A percentile compares a stretch with the other conserved stretches of the same genome.
These are phyloP conservation scores for Antigone vipio DNA, from an alignment of 2,113 vertebrate species.

Conservation along the genomic window DNA sequence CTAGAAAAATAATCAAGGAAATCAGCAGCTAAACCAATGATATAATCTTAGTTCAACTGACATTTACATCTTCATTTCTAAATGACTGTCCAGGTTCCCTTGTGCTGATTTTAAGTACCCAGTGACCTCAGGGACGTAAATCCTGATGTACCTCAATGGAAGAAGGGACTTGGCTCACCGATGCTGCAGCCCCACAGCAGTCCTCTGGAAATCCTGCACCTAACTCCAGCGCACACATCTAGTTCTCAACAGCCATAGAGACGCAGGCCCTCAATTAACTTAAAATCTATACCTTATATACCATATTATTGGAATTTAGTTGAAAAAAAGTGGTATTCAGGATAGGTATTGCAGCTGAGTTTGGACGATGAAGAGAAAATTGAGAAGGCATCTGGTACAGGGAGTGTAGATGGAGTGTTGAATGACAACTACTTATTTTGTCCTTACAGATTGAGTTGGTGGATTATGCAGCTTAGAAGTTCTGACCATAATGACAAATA, in stretches of 20 bases:
- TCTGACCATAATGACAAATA: not conserved
- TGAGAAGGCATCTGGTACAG: not conserved
- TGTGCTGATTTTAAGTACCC: not conserved
- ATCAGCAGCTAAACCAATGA: not conserved
- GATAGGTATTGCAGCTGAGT: not conserved
- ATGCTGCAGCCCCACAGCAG: not conserved
- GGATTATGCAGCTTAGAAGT: not conserved
- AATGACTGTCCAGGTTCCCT: not conserved
- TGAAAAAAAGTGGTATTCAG: not conserved
- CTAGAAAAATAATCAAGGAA: not conserved
- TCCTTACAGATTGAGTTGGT: not conserved
- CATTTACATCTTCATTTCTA: not conserved
- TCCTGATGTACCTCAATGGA: not conserved
- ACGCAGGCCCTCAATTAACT: not conserved
- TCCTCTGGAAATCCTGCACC: not conserved
- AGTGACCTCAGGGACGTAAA: not conserved
- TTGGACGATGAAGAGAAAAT: not conserved
- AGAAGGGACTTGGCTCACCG: not conserved
- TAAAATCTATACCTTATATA: not conserved
- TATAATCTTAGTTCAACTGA: not conserved
- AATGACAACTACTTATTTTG: not conserved
- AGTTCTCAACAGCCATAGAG: not conserved
- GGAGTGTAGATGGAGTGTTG: not conserved
- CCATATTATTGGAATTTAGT: not conserved
- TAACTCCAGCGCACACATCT: not conserved